Base-by-base conservation (phyloP, 1,140 invertebrate genomes). In the Pseudobourletiella spinata region DNA sequence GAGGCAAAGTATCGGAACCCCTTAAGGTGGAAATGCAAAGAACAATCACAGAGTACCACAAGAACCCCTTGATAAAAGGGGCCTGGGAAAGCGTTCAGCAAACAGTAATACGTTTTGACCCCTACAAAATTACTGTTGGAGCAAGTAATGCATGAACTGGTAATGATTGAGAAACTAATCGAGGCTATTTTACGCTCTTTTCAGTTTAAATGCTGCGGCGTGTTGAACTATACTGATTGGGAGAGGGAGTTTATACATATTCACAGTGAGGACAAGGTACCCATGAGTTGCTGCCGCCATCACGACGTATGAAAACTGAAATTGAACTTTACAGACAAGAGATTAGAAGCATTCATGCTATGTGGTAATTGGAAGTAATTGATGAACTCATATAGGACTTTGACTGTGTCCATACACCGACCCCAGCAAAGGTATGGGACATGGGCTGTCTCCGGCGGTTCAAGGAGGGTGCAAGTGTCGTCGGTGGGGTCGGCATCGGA, bases 121-220 rank as follows among this genome's bases (percentile, higher is more conserved):
- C n/a, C n/a, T n/a, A n/a, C n/a, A n/a, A n/a, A n/a, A n/a, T n/a
- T n/a, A n/a, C n/a, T n/a, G n/a, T n/a, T n/a, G n/a, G n/a, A n/a
- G n/a, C n/a, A n/a, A n/a, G n/a, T n/a, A n/a, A n/a, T n/a, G n/a
- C n/a, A n/a, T n/a, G n/a, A n/a, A n/a, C n/a, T n/a, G n/a, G n/a
- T n/a, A n/a, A n/a, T 28, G 50, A 35, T 59, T 63, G 56, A 57
- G 43, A 54, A 35, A 20, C 14, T 15, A 55, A 25, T 25, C 39
- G 16, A 42, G 29, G 51, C 26, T 24, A 66, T 54, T 57, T 18
- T 62, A 2, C 22, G 16, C 46, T 57, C 8, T 39, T 75, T 81
- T 11, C 76, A 88, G 75, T 77, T 92, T 39, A 81, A 87, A 70
- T 94, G 90, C 75, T 93, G 90, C 71, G 90, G 89, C 18, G 85